A percentile compares a stretch with the other conserved stretches of the same genome.
phyloP scores from a whole-genome alignment of 2,113 vertebrate species.

The Trematomus loennbergii region DNA sequence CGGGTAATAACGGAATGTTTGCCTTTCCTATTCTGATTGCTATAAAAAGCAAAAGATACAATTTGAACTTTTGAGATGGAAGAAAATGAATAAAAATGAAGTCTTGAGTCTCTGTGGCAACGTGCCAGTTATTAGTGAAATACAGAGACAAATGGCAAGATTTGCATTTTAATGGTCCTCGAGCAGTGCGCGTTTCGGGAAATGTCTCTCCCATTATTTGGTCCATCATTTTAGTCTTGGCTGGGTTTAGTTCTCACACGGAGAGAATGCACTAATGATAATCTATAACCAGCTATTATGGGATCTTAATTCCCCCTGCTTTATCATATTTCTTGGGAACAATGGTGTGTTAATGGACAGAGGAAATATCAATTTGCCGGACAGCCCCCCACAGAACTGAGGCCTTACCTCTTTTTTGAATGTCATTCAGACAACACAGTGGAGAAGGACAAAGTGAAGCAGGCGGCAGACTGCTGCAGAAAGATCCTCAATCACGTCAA shows the following conservation, averaged over 20 bases:
- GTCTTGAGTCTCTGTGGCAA: conserved; percentile 39
- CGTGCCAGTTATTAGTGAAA: conserved; percentile 46
- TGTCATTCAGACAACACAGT: conserved; percentile 86
- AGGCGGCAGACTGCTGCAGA: conserved; percentile 93
- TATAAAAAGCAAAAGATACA: background rate
- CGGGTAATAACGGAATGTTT: background rate
- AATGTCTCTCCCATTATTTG: conserved; percentile 66
- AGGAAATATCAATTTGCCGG: conserved; percentile 61
- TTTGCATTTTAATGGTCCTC: conserved; percentile 64
- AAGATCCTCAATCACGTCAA: conserved; percentile 97
- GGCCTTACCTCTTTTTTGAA: conserved; percentile 14
- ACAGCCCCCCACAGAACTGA: conserved; percentile 33
- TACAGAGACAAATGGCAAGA: conserved; percentile 67
- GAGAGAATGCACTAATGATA: conserved; percentile 56
- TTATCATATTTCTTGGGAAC: conserved; percentile 62
- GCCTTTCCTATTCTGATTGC: conserved; percentile 7
- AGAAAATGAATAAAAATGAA: conserved; percentile 21
- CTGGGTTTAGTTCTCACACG: conserved; percentile 43
- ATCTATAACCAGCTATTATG: conserved; percentile 73
- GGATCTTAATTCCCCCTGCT: conserved; percentile 56
- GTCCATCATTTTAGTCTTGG: conserved; percentile 56
- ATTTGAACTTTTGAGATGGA: background rate
- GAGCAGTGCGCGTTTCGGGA: conserved; percentile 50
- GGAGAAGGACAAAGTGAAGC: conserved; percentile 95
- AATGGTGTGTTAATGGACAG: conserved; percentile 56